These are phyloP conservation scores for Neodontobutis hainanensis DNA, from an alignment of 2,113 vertebrate genomes.

Conservation along the genomic window DNA sequence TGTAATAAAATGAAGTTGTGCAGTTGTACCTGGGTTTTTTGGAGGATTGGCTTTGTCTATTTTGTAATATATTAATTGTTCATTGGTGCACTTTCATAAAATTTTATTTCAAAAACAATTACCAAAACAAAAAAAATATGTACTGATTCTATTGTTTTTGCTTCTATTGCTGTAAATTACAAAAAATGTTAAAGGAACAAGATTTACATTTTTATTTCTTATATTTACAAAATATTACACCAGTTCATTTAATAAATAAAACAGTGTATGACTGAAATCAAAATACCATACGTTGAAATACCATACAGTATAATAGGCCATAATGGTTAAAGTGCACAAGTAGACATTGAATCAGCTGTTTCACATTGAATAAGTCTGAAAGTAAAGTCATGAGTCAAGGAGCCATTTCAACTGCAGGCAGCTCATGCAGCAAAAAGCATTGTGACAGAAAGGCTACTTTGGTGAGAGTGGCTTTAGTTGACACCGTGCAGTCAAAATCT, in stretches of 20 bases:
- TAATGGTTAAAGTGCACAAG: slow-evolving; percentile 73
- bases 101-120: too few species aligned
- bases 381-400: slow-evolving; percentile 14
- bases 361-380: slow-evolving; percentile 44
- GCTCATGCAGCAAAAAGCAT: slow-evolving; percentile 51
- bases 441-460: slow-evolving; percentile 48
- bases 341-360: slow-evolving; percentile 62
- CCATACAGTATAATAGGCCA: slow-evolving; percentile 57
- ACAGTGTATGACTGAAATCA: slow-evolving; percentile 46
- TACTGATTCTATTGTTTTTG: too few species aligned
- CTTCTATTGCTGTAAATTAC: neutral
- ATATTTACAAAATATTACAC: slow-evolving; percentile 72
- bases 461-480: slow-evolving; percentile 40
- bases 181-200: slow-evolving; percentile 41
- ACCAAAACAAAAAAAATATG: too few species aligned
- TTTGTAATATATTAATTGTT: too few species aligned
- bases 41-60: too few species aligned
- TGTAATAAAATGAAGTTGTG: slow-evolving; percentile 10
- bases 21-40: neutral
- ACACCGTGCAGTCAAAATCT: slow-evolving; percentile 14
- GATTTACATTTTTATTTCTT: slow-evolving; percentile 62
- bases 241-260: slow-evolving; percentile 47
- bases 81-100: too few species aligned
- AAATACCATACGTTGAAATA: slow-evolving; percentile 32
- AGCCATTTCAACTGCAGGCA: slow-evolving; percentile 41